These are phyloP conservation scores for Apamea anceps DNA, from an alignment of 2,888 invertebrate species.

Conservation along the genomic window DNA sequence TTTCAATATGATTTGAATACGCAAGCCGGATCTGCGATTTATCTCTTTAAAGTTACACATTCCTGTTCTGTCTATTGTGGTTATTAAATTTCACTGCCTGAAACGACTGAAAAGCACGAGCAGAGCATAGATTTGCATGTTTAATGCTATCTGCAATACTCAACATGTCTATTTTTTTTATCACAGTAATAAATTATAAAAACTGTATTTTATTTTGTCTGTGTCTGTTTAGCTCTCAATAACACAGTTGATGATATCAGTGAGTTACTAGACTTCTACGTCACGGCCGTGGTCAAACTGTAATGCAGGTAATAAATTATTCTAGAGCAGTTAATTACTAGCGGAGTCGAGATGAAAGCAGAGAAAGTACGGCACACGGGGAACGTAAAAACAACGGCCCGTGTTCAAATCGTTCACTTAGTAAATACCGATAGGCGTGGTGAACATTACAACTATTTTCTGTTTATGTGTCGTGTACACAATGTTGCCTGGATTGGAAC, in stretches of 20 bases:
- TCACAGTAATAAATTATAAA: slow-evolving; percentile 16
- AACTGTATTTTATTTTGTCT: slow-evolving; percentile 1
- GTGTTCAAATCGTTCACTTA: slow-evolving; percentile 57
- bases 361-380: slow-evolving; percentile 75
- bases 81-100: neutral
- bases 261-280: slow-evolving; percentile 44
- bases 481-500: slow-evolving; percentile 8
- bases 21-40: too few species aligned
- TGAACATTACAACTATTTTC: slow-evolving; percentile 47
- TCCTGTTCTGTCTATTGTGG: neutral
- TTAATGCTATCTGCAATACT: neutral
- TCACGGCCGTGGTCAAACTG: slow-evolving; percentile 54
- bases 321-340: slow-evolving; percentile 74
- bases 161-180: slow-evolving; percentile 11
- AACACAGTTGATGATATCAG: slow-evolving; percentile 43
- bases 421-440: slow-evolving; percentile 50
- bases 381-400: slow-evolving; percentile 56
- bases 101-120: slow-evolving; percentile 5
- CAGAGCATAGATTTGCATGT: neutral
- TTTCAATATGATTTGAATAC: slow-evolving; percentile 36
- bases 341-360: slow-evolving; percentile 75
- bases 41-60: neutral
- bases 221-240: slow-evolving; percentile 17
- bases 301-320: slow-evolving; percentile 74
- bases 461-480: slow-evolving; percentile 18